Evolutionary conservation across 1,140 invertebrate genomes (phyloP), one percentile per base, ranked within the genome.

Genomic region (Ptiloglossa arizonensis): DNA sequence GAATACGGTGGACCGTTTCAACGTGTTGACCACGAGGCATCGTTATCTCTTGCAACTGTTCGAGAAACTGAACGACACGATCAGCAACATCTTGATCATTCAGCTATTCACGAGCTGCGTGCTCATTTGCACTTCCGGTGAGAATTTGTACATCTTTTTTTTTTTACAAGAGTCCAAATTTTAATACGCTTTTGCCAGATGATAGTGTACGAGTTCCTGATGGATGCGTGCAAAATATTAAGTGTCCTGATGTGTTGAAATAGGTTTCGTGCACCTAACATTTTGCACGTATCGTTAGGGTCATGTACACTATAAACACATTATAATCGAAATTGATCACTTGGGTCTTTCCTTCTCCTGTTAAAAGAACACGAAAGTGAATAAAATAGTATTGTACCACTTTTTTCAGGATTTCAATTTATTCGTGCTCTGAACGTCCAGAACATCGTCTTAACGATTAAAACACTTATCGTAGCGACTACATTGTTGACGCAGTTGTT

Each of bases 331-430:
- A n/a, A n/a, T n/a, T n/a, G n/a, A n/a, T n/a, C n/a, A n/a, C n/a
- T n/a, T n/a, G n/a, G n/a, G n/a, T n/a, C n/a, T n/a, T n/a, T n/a
- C n/a, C n/a, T n/a, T n/a, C n/a, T n/a, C n/a, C n/a, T n/a, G n/a
- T n/a, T n/a, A n/a, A n/a, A n/a, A n/a, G n/a, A n/a, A n/a, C n/a
- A n/a, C n/a, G n/a, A n/a, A n/a, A n/a, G n/a, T n/a, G n/a, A n/a
- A n/a, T n/a, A n/a, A n/a, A n/a, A n/a, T n/a, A n/a, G n/a, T n/a
- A n/a, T n/a, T n/a, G n/a, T 38, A 17, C n/a, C 9, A 15, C 9
- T 63, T 5, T 79, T 83, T 22, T 15, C 46, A 83, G 82, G 75
- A 38, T 79, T 83, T 24, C 82, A 83, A 2, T 83, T 63, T 13
- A 83, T 84, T 3, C 8, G 75, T 3, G 71, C 70, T n/a, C 13